Evolutionary conservation across 2,888 invertebrate genomes (phyloP).

Genomic region (Brachynemurus nebulosus): DNA sequence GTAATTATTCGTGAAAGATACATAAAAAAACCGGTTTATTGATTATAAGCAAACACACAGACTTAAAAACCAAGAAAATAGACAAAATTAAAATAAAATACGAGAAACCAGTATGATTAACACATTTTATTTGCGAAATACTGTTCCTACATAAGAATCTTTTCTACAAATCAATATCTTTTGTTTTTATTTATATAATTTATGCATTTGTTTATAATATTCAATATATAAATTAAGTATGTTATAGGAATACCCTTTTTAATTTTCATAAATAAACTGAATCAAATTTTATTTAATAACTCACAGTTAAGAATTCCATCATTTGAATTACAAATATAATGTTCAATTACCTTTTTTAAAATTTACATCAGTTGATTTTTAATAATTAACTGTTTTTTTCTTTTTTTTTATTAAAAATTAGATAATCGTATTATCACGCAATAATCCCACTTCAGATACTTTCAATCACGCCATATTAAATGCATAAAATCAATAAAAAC

Average conservation of each 20-base stretch:
- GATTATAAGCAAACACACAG: too few relatives aligned
- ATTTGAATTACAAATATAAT: background rate
- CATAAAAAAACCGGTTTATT: too few relatives aligned
- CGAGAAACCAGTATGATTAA: slow-evolving; percentile 2
- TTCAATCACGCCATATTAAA: too few relatives aligned
- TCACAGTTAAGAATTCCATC: slow-evolving; percentile 3
- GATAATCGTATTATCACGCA: slow-evolving; percentile 9
- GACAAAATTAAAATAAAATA: too few relatives aligned
- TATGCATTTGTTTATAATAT: slow-evolving; percentile 4
- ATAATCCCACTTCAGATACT: slow-evolving; percentile 7
- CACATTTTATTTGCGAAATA: slow-evolving; percentile 28
- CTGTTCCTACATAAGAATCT: slow-evolving; percentile 22
- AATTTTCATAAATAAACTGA: background rate
- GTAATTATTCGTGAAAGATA: too few relatives aligned
- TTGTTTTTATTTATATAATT: slow-evolving; percentile 2
- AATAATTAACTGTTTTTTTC: slow-evolving; percentile 6
- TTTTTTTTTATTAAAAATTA: background rate
- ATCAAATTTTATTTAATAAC: background rate
- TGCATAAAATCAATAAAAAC: too few relatives aligned
- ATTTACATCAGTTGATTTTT: slow-evolving; percentile 3
- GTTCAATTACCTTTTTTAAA: background rate
- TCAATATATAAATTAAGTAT: slow-evolving; percentile 4
- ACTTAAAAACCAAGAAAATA: too few relatives aligned
- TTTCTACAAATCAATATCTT: slow-evolving; percentile 8
- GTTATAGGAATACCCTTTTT: slow-evolving; percentile 10